Evolutionary conservation across 2,113 vertebrate genomes (phyloP), one percentile per base, ranked within the genome.

Genomic region (Microcebus tavaratra): DNA sequence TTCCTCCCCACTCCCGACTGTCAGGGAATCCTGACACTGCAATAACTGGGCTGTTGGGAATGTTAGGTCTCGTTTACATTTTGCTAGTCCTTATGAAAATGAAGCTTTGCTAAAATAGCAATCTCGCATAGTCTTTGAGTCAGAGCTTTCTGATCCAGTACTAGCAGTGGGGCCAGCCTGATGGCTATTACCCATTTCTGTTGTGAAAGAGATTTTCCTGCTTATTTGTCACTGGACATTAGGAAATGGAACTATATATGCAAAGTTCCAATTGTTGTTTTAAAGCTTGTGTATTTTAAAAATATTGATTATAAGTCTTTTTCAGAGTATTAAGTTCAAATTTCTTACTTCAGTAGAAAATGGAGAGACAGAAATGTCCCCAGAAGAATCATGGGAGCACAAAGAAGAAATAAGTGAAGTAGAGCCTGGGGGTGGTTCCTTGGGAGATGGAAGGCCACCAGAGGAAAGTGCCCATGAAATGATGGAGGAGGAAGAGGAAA

Each of bases 351-450:
- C 97, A 76, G 99, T 99, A 98, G 99, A 99, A 98, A 99, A 99
- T 45, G 99, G 99, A 98, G 99, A 99, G 98, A 99, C 99, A 45
- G 99, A 99, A 98, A 99, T 99, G 96, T 99, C 99, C 97, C 99
- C 99, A 2, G 99, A 99, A 95, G 99, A 99, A 98, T 99, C 99
- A 17, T 99, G 99, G 99, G 99, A 99, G 95, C 99, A 99, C 98
- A 99, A 99, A 99, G 99, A 99, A 59, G 99, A 99, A 96, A 98
- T 99, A n/a, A 99, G 98, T 53, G 99, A 99, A 98, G 98, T 98
- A 13, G 99, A 99, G 90, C 98, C 99, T 0, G 99, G 98, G 87
- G 92, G 96, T 86, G 96, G 98, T 7, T 98, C 98, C 6, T 85
- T 97, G 15, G 99, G 98, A 53, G 99, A 99, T 42, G 98, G 98